Conservation (phyloP, 2,113 vertebrate genomes). For the Rhinolophus sinicus region DNA sequence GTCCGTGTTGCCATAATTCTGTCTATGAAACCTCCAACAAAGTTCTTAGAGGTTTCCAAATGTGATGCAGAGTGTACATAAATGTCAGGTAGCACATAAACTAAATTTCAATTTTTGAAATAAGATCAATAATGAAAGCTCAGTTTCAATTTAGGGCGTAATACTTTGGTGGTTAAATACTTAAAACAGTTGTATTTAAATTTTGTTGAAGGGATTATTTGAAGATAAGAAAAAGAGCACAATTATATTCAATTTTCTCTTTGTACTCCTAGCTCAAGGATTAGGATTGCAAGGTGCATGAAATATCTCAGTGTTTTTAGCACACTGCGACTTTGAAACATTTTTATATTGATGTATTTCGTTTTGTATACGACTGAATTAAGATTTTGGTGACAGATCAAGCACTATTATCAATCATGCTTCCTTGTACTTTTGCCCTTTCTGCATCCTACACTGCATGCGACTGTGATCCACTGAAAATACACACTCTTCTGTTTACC, state of each 20-base stretch:
- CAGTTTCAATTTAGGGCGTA: not conserved
- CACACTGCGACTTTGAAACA: not conserved
- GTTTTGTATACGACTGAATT: constrained; percentile 60
- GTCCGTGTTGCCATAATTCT: not conserved
- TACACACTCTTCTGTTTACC: not conserved
- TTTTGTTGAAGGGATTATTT: not conserved
- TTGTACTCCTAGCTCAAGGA: not conserved
- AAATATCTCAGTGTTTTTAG: not conserved
- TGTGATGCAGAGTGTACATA: not conserved
- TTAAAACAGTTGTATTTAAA: not conserved
- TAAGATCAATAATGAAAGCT: not conserved
- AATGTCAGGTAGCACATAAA: not conserved
- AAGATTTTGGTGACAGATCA: constrained; percentile 57
- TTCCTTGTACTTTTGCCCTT: not conserved
- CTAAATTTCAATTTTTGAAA: not conserved
- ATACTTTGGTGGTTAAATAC: not conserved
- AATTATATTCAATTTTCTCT: not conserved
- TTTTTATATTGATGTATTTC: constrained; percentile 61
- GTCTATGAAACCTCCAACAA: not conserved
- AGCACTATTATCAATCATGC: not conserved
- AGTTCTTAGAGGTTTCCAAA: not conserved
- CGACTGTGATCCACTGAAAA: not conserved
- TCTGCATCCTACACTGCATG: constrained; percentile 15
- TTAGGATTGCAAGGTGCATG: not conserved
- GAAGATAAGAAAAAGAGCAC: not conserved